phyloP scores from a whole-genome alignment of 1,140 invertebrate genomes.

The Calosoma granatense region DNA sequence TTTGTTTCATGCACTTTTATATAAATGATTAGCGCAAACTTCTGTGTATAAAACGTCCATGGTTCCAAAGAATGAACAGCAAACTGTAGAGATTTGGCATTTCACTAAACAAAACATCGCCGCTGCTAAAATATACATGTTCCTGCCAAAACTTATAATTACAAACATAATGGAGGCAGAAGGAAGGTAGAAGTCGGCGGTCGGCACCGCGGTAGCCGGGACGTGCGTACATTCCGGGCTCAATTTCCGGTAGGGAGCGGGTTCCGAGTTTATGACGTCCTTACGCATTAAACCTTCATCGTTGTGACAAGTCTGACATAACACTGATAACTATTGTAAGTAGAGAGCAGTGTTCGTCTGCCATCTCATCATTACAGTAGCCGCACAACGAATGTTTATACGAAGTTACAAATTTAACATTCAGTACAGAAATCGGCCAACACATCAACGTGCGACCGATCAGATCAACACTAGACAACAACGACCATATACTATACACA shows the following conservation, averaged over 20 bases:
- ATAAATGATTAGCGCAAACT: too few species aligned
- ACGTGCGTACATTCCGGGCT: not conserved
- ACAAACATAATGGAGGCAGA: not conserved
- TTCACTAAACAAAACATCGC: not conserved
- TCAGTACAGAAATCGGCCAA: too few species aligned
- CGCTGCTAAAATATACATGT: conserved; percentile 2
- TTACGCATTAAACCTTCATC: conserved; percentile 8
- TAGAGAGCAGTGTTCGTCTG: not conserved
- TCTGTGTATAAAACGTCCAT: too few species aligned
- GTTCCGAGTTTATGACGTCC: conserved; percentile 4
- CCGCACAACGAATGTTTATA: not conserved
- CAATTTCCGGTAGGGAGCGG: conserved; percentile 5
- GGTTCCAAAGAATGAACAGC: too few species aligned
- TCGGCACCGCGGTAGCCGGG: not conserved
- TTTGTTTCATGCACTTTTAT: too few species aligned
- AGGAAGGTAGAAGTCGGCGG: not conserved
- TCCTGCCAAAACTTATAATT: conserved; percentile 9
- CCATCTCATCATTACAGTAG: not conserved
- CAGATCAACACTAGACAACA: too few species aligned
- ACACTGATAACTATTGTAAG: conserved; percentile 9
- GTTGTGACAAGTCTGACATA: conserved; percentile 4
- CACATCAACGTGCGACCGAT: too few species aligned
- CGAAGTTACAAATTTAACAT: not conserved
- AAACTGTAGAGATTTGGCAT: too few species aligned
- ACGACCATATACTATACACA: too few species aligned